Base-by-base conservation (phyloP, 2,888 invertebrate genomes). In the Eilema caniola region DNA sequence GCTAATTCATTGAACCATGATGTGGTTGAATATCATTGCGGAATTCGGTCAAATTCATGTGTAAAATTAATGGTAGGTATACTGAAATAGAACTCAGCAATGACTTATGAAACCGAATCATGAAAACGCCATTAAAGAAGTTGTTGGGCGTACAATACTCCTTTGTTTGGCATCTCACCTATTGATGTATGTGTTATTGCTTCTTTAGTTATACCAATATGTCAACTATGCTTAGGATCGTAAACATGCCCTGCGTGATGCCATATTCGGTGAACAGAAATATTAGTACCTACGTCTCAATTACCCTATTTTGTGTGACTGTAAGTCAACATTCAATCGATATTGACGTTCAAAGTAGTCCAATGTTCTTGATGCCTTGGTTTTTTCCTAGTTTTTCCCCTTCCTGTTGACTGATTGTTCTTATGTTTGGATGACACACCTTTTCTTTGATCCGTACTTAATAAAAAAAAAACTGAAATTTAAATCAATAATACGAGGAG, bases 161-260 rank as follows among this genome's bases (percentile, higher is more conserved):
- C 16, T 73, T 75, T 66, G 59, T 75, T 73, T 75, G 69, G 60
- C 57, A 47, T 67, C 73, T 71, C 65, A 66, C 66, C 47, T 70
- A 66, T 80, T 73, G 67, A 64, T 69, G 57, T 59, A 69, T 67
- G 56, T 24, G 41, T 67, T 62, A 59, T 67, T 72, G 61, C 47
- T 60, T 53, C 61, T 68, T 57, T 71, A 10, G 41, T 14, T 56
- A 65, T 31, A 23, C 28, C 31, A 28, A 57, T 31, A 20, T 61
- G 10, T 20, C 25, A 31, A 14, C 20, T 60, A 53, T 12, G 33
- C 20, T 20, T 16, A 20, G 61, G 11, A 23, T 66, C 57, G 16
- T 33, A 37, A 66, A 65, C 33, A 64, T 20, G n/a, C 41, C 57
- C 70, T n/a, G 31, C 65, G 53, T 65, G 20, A 33, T 33, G 25